phyloP scores from a whole-genome alignment of 1,140 invertebrate species.

The Drosophila tropicalis region DNA sequence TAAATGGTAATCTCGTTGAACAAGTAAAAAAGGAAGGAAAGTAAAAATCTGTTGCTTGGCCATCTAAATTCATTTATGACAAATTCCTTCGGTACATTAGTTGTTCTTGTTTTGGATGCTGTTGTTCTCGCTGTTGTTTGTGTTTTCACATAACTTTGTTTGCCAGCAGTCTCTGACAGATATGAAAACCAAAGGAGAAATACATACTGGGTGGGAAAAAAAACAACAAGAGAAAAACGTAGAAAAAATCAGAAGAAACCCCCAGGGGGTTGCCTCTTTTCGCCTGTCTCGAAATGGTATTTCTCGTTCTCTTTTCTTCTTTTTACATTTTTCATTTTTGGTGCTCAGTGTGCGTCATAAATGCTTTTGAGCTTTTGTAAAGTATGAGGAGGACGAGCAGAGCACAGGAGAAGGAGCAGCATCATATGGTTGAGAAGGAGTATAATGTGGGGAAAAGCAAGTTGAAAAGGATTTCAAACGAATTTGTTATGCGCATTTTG shows the following conservation, averaged over 20 bases:
- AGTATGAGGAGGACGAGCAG: neutral
- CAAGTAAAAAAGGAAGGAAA: neutral
- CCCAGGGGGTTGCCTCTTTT: constrained; percentile 22
- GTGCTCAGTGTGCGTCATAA: constrained; percentile 28
- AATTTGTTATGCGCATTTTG: constrained; percentile 74
- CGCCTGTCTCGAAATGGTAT: constrained; percentile 24
- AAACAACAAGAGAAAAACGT: constrained; percentile 17
- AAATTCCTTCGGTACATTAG: neutral
- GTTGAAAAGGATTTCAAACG: constrained; percentile 71
- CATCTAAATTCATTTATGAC: constrained; percentile 21
- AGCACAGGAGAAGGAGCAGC: neutral
- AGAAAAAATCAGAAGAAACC: neutral
- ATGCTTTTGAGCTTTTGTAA: constrained; percentile 9
- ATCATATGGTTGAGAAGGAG: neutral
- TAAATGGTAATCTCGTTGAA: neutral
- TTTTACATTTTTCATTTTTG: neutral
- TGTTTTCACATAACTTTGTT: constrained; percentile 13
- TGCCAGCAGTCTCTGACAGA: constrained; percentile 21
- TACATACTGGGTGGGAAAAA: neutral
- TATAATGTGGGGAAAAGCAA: constrained; percentile 41
- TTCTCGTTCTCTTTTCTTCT: neutral
- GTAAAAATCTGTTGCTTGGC: constrained; percentile 26
- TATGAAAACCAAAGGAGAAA: neutral
- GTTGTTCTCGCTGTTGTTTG: constrained; percentile 13
- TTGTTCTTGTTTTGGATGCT: constrained; percentile 13